Percentiles rank a stretch among this genome's conserved stretches.
These are phyloP conservation scores for Seira ritae DNA, from an alignment of 2,888 invertebrate species.

Conservation along the genomic window DNA sequence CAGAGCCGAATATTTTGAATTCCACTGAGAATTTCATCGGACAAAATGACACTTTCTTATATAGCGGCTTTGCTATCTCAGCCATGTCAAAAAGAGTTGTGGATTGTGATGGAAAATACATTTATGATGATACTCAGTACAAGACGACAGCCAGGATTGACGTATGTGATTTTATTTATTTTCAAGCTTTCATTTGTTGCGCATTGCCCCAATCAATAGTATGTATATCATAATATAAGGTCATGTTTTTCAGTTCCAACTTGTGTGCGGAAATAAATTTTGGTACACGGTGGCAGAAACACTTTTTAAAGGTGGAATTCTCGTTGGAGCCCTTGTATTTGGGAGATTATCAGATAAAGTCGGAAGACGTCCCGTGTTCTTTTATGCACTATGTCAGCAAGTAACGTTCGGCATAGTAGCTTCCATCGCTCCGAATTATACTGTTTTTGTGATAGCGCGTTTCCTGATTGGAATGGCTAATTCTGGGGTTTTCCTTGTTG, in stretches of 20 bases:
- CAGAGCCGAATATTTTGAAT: too few species aligned
- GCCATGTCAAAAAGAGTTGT: too few species aligned
- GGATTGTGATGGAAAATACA: constrained; percentile 78
- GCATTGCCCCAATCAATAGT: constrained; percentile 4
- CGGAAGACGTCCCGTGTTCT: constrained; percentile 85
- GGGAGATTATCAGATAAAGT: constrained; percentile 84
- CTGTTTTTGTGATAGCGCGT: constrained; percentile 82
- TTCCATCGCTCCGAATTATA: constrained; percentile 82
- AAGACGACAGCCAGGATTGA: constrained; percentile 82
- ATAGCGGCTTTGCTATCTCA: too few species aligned
- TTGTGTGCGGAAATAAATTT: constrained; percentile 82
- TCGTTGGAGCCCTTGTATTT: constrained; percentile 84
- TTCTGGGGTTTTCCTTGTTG: constrained; percentile 86
- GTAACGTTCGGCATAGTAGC: constrained; percentile 82
- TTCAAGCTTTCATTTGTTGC: background rate
- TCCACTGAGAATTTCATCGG: constrained; percentile 75
- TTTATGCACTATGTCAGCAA: constrained; percentile 83
- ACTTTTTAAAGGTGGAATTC: constrained; percentile 84
- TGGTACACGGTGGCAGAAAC: constrained; percentile 82
- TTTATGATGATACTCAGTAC: constrained; percentile 81
- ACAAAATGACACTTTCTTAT: too few species aligned
- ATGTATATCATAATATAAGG: background rate
- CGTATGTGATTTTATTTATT: constrained; percentile 75
- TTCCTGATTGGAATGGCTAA: constrained; percentile 84
- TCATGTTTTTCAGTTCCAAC: constrained; percentile 78